phyloP scores from a whole-genome alignment of 2,888 invertebrate genomes.

The Tubiluchus corallicola region DNA sequence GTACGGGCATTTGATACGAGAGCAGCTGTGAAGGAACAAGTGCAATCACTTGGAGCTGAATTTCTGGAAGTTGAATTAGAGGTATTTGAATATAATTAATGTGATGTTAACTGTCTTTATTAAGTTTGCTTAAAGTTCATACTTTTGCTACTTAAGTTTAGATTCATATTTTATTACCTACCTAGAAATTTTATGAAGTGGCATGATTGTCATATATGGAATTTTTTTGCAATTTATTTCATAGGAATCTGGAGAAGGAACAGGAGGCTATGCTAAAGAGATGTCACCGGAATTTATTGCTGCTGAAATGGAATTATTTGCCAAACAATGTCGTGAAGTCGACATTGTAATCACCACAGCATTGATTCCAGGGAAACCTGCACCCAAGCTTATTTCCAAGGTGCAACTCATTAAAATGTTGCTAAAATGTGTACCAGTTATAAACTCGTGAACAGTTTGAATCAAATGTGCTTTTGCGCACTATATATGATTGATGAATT shows the following conservation, averaged over 20 bases:
- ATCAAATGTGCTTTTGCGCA: no score
- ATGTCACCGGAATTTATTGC: constrained; percentile 68
- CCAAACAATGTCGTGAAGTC: constrained; percentile 62
- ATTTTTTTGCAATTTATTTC: no score
- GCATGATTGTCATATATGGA: no score
- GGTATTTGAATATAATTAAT: constrained; percentile 36
- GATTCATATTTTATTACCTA: no score
- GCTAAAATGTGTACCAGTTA: no score
- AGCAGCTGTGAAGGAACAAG: constrained; percentile 59
- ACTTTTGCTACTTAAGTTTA: no score
- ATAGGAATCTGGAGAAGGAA: constrained; percentile 37
- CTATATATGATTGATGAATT: no score
- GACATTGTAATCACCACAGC: constrained; percentile 77
- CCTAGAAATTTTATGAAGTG: no score
- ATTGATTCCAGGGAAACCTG: constrained; percentile 65
- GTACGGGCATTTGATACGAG: constrained; percentile 72
- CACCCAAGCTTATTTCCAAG: constrained; percentile 57
- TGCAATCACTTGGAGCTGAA: constrained; percentile 70
- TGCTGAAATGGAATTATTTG: constrained; percentile 65
- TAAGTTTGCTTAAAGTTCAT: no score
- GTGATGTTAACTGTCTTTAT: no score
- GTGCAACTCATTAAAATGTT: no score
- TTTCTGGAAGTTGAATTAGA: constrained; percentile 57
- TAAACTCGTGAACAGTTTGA: no score
- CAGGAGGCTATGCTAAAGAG: constrained; percentile 63